Conservation (phyloP, 2,888 invertebrate genomes). For the Mythimna albipuncta region DNA sequence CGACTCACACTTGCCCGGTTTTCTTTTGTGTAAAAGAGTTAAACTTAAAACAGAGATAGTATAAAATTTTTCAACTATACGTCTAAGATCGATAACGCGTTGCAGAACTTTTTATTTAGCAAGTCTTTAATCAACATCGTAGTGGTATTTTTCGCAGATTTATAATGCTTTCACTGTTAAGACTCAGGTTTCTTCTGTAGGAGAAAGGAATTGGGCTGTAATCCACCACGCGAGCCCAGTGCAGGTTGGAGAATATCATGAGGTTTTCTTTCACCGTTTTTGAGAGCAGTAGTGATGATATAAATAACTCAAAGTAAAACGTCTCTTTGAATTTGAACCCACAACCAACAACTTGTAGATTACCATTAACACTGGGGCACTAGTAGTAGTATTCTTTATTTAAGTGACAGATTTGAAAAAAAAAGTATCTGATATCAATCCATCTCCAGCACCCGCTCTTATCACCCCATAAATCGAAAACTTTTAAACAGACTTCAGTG, state of each 20-base stretch:
- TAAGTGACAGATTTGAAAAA: neutral
- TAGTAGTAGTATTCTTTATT: neutral
- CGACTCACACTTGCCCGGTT: no score
- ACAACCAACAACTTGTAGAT: neutral
- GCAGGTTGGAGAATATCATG: neutral
- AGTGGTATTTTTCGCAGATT: no score
- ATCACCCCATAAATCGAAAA: constrained; percentile 11
- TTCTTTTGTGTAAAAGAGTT: no score
- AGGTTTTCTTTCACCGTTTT: neutral
- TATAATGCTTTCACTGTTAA: neutral
- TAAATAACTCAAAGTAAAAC: neutral
- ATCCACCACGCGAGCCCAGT: neutral
- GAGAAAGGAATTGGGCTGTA: neutral
- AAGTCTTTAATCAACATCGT: no score
- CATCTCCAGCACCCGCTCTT: neutral
- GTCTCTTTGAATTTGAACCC: no score
- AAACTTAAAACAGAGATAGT: no score
- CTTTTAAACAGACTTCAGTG: constrained; percentile 31
- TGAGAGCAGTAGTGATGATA: neutral
- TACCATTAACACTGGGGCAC: neutral
- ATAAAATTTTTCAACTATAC: no score
- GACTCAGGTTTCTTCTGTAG: no score
- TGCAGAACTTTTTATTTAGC: no score
- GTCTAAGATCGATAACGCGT: no score
- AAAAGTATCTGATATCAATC: neutral